Evolutionary conservation across 2,113 vertebrate species (phyloP).

Genomic region (Alouatta palliata): DNA sequence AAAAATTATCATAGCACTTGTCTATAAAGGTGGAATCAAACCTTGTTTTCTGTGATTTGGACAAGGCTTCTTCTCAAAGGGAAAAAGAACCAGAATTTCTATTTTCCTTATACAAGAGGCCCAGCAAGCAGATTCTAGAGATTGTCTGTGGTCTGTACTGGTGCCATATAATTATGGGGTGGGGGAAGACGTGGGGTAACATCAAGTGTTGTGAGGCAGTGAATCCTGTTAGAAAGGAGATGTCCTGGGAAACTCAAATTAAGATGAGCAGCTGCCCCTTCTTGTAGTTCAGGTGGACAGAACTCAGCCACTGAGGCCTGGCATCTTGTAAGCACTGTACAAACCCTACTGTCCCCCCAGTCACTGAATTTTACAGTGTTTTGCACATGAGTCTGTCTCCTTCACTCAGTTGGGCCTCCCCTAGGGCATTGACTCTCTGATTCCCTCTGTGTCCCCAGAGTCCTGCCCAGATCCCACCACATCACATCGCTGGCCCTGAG

Average conservation of each 20-base stretch:
- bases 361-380: neutral
- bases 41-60: neutral
- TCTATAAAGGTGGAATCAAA: neutral
- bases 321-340: neutral
- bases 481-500: neutral
- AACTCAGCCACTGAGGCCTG: neutral
- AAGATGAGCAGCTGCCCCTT: neutral
- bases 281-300: neutral
- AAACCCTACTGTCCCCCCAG: rapidly evolving
- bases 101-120: neutral
- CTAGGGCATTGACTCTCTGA: neutral
- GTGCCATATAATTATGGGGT: too few species aligned
- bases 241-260: too few species aligned
- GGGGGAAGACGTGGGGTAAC: too few species aligned
- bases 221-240: neutral
- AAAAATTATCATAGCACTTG: neutral
- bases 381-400: neutral
- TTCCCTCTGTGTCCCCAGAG: neutral
- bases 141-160: neutral
- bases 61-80: neutral
- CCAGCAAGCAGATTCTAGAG: neutral
- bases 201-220: rapidly evolving
- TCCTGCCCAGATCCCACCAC: neutral
- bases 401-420: neutral
- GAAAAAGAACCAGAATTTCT: neutral